These are phyloP conservation scores for Noturus placidus DNA, from an alignment of 2,113 vertebrate genomes.

Conservation along the genomic window DNA sequence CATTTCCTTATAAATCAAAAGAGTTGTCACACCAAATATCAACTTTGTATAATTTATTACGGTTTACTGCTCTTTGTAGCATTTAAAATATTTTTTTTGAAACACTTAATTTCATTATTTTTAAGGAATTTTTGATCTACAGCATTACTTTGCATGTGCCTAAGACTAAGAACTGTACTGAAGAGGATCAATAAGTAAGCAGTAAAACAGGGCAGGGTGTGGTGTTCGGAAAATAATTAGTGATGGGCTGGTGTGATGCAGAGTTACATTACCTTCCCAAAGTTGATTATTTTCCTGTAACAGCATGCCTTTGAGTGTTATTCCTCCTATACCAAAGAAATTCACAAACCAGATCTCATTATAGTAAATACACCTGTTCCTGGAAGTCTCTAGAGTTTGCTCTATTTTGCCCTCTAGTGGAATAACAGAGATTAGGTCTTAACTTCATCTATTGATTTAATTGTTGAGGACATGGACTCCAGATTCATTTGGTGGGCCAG, in stretches of 20 bases:
- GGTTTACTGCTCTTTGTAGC: no score
- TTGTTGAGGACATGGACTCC: not conserved
- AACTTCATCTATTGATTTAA: not conserved
- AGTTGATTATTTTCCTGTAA: not conserved
- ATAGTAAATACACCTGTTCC: not conserved
- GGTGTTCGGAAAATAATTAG: not conserved
- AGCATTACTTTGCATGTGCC: no score
- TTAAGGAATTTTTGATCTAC: no score
- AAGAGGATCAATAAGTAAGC: not conserved
- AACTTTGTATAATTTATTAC: no score
- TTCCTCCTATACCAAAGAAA: not conserved
- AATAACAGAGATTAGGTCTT: not conserved
- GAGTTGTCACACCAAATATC: no score
- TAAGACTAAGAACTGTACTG: no score
- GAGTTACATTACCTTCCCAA: not conserved
- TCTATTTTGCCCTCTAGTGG: slow-evolving; percentile 2
- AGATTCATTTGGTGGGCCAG: not conserved
- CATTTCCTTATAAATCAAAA: no score
- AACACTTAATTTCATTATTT: no score
- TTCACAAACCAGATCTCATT: not conserved
- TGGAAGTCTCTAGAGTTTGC: not conserved
- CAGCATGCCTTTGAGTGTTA: not conserved
- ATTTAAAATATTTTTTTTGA: no score
- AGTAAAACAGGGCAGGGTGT: no score
- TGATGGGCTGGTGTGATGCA: not conserved